Base-by-base conservation (phyloP, 2,888 invertebrate species). In the Dryocosmus kuriphilus region DNA sequence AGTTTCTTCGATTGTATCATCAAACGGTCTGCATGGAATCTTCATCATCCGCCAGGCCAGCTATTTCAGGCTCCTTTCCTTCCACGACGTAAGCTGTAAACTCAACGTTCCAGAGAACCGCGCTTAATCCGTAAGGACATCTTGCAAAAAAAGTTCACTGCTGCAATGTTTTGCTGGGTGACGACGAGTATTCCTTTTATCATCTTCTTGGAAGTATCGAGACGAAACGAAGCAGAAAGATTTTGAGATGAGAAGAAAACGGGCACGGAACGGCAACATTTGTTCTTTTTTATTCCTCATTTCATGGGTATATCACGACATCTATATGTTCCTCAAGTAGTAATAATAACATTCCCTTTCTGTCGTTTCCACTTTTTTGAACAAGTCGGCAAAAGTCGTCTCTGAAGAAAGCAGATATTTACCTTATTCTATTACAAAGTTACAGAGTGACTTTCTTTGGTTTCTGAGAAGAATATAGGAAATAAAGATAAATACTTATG, bases 1-100 rank as follows among this genome's bases (percentile, higher is more conserved):
- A 83, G 86, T 88, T 89, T 89, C 88, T 84, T 83, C 86, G 89
- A 89, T 89, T 88, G 85, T 89, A 89, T 89, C 89, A 84, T 88
- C 86, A 88, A 86, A 88, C 85, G 79, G 81, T 83, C 83, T 82
- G 85, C 81, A 83, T 84, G 85, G 85, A 86, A 86, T 87, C 85
- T 83, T 82, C 81, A 83, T 82, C 85, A 83, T 83, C 82, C 83
- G 30, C 62, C 74, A 60, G 75, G 65, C 63, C 74, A 80, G 77
- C 78, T 81, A 82, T 83, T 84, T 84, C 81, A 79, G 83, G 82
- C 78, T 81, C 82, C 79, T 80, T 80, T 79, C 62, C 77, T 76
- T 65, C 76, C 62, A 62, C 80, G 38, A 73, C 67, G 61, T 32
- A 76, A 73, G 73, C 77, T 75, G 76, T 74, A 61, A 80, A 55